Evolutionary conservation across 1,140 invertebrate genomes (phyloP).

Genomic region (Lycorma delicatula): DNA sequence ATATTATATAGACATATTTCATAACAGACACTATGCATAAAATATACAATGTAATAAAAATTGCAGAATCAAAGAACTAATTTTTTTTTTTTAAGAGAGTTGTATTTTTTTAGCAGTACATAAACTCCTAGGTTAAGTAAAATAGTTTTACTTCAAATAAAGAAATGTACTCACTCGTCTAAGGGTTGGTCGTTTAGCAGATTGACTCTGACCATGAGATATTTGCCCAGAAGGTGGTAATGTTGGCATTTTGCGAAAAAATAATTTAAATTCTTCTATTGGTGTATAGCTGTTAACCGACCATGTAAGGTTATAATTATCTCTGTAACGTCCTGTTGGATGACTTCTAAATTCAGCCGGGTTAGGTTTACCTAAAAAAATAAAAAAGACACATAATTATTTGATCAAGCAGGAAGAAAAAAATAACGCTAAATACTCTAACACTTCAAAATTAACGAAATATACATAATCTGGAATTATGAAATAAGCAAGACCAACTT

Average conservation of each 20-base stretch:
- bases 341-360: slow-evolving; percentile 42
- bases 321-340: slow-evolving; percentile 37
- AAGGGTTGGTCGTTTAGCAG: slow-evolving; percentile 23
- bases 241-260: slow-evolving; percentile 47
- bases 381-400: slow-evolving; percentile 8
- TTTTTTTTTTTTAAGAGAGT: too few relatives aligned
- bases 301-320: slow-evolving; percentile 48
- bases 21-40: too few relatives aligned
- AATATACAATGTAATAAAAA: too few relatives aligned
- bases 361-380: slow-evolving; percentile 37
- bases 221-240: slow-evolving; percentile 43
- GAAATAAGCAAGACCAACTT: too few relatives aligned
- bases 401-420: neutral
- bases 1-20: too few relatives aligned
- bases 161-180: slow-evolving; percentile 30
- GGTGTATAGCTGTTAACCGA: slow-evolving; percentile 48
- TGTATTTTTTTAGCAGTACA: too few relatives aligned
- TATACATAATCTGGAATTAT: too few relatives aligned
- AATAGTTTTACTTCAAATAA: too few relatives aligned
- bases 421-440: too few relatives aligned
- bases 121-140: too few relatives aligned
- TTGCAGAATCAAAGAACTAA: too few relatives aligned
- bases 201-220: slow-evolving; percentile 35
- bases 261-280: slow-evolving; percentile 54
- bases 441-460: too few relatives aligned